A percentile compares a stretch with the other conserved stretches of the same genome.
These are phyloP conservation scores for Cephus cinctus DNA, from an alignment of 1,140 invertebrate genomes.

Conservation along the genomic window DNA sequence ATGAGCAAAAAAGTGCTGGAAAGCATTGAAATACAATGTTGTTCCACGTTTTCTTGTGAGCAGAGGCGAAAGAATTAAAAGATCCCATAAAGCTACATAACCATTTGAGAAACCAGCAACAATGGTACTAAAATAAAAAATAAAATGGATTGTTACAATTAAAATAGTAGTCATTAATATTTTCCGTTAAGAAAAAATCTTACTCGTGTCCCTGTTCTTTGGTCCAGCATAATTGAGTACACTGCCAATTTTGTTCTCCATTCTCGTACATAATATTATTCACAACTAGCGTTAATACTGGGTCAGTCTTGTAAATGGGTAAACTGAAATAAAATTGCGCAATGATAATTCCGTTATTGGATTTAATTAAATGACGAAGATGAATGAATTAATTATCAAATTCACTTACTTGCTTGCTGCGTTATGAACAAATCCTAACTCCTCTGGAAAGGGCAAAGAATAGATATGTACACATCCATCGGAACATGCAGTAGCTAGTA, in stretches of 20 bases:
- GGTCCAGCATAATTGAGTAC: slow-evolving; percentile 52
- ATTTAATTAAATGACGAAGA: not conserved
- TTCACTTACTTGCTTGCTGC: not conserved
- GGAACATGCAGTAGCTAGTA: slow-evolving; percentile 69
- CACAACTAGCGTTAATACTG: slow-evolving; percentile 43
- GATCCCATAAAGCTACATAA: slow-evolving; percentile 61
- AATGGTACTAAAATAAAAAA: slow-evolving; percentile 46
- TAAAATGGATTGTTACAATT: not conserved
- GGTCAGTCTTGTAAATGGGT: slow-evolving; percentile 48
- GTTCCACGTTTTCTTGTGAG: slow-evolving; percentile 45
- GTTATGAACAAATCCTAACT: slow-evolving; percentile 24
- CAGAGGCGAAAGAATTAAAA: slow-evolving; percentile 56
- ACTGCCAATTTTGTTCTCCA: slow-evolving; percentile 43
- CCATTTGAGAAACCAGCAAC: slow-evolving; percentile 67
- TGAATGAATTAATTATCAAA: not conserved
- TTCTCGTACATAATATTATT: slow-evolving; percentile 31
- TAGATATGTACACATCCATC: slow-evolving; percentile 65
- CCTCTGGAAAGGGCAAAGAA: slow-evolving; percentile 59
- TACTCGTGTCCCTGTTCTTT: slow-evolving; percentile 48
- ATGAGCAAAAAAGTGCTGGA: slow-evolving; percentile 53
- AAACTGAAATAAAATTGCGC: slow-evolving; percentile 20
- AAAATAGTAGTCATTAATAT: not conserved
- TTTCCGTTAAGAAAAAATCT: slow-evolving; percentile 6
- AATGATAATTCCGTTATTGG: not conserved
- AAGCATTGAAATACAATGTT: slow-evolving; percentile 46